Evolutionary conservation across 35 echinoderm and acorn worm species (phyloP), one percentile per base, ranked within the genome.

Genomic region (Patiria miniata): DNA sequence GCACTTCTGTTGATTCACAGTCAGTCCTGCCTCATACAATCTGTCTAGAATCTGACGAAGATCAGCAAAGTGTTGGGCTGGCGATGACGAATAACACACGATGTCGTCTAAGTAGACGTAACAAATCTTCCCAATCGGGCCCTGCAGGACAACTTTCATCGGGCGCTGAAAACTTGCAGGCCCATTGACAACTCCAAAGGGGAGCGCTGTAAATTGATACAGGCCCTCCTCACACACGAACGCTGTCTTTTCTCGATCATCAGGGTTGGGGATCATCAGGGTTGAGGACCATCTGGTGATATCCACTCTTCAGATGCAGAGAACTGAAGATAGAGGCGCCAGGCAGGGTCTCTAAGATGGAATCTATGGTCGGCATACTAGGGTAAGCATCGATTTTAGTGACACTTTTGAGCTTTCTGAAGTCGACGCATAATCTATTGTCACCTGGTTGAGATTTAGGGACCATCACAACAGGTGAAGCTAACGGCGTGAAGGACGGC

Each of bases 81-180:
- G 87, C 8, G 81, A 39, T 3, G 69, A 22, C 38, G 86, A 88
- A 68, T 73, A 85, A 87, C 36, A 51, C n/a, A 89, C 68, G 17
- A 93, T 83, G 36, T 93, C 91, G 84, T 93, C 86, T 1, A 93
- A 40, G 51, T 88, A 88, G 39, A 78, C 73, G 40, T 84, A 84
- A 38, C 52, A 88, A 56, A 33, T 34, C 17, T 55, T 15, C 39
- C 87, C 73, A 40, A 52, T 22, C 12, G 36, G 36, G 36, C 52
- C 79, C n/a, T 34, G 33, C 18, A 90, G 80, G 1, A 90, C 88
- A 21, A 30, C 51, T 7, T 82, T 26, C 61, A 85, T 83, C 37
- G 85, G 56, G 22, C 86, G 14, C 28, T 80, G 42, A 54, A 88
- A 88, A 38, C 30, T 88, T 1, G 90, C 76, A 23, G 85, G 90